These are phyloP conservation scores for Drosophila miranda DNA, from an alignment of 1,140 invertebrate species.

Conservation along the genomic window DNA sequence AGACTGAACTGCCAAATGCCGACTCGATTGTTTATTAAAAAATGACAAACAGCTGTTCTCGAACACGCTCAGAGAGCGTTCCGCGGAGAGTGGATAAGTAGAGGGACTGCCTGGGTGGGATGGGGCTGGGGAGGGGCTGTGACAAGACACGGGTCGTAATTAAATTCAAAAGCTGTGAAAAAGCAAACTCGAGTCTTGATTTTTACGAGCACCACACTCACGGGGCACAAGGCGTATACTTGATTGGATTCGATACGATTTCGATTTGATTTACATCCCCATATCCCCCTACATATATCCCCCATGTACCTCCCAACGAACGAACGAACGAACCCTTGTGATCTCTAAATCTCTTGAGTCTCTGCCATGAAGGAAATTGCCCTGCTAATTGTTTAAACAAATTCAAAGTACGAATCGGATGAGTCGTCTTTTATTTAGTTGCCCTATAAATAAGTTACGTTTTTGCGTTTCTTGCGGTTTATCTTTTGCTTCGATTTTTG, in stretches of 20 bases:
- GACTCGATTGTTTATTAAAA: conserved; percentile 71
- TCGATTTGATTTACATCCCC: conserved; percentile 73
- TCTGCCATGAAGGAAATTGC: conserved; percentile 33
- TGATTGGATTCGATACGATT: conserved; percentile 74
- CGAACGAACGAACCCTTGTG: conserved; percentile 26
- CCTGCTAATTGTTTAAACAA: conserved; percentile 49
- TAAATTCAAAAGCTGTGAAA: conserved; percentile 51
- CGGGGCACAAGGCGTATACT: conserved; percentile 41
- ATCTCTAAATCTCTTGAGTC: conserved; percentile 4
- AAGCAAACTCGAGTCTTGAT: conserved; percentile 33
- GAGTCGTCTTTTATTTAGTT: conserved; percentile 10
- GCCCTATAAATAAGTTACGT: conserved; percentile 29
- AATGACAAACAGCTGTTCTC: conserved; percentile 68
- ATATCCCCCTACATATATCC: conserved; percentile 26
- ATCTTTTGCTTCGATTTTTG: conserved; percentile 1
- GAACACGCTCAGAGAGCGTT: conserved; percentile 21
- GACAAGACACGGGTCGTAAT: conserved; percentile 63
- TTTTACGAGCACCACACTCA: conserved; percentile 51
- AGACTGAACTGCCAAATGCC: conserved; percentile 56
- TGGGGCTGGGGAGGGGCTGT: background rate
- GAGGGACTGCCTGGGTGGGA: background rate
- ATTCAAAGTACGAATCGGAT: background rate
- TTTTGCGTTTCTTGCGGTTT: conserved; percentile 2
- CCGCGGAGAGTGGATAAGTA: conserved; percentile 28
- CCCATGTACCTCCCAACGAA: conserved; percentile 41